Percentiles rank a stretch among this genome's conserved stretches.
phyloP scores from a whole-genome alignment of 2,797 vertebrate species.

The Crocodylus rhombifer region DNA sequence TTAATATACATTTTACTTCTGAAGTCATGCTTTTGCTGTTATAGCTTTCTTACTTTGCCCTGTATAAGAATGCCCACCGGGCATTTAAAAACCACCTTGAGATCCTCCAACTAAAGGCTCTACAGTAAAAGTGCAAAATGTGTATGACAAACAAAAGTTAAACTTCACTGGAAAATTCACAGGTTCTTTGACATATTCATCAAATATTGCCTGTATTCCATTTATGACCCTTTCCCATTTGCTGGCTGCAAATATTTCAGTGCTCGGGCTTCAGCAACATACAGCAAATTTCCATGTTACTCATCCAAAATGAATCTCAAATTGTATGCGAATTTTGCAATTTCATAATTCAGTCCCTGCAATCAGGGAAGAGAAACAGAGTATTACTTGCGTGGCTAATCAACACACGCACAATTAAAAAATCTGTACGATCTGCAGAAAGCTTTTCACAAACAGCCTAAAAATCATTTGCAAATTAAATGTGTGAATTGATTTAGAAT shows the following conservation, averaged over 20 bases:
- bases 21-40: no score
- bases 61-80: rapidly evolving
- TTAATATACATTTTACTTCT: no score
- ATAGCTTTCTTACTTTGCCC: neutral
- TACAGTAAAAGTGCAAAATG: rapidly evolving
- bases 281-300: slow-evolving; percentile 44
- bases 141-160: neutral
- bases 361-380: slow-evolving; percentile 52
- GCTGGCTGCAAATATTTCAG: neutral
- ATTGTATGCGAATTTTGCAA: slow-evolving; percentile 22
- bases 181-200: no score
- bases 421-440: slow-evolving; percentile 18
- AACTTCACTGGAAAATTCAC: neutral
- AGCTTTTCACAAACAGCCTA: neutral
- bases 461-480: neutral
- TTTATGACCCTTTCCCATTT: neutral
- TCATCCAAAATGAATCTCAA: slow-evolving; percentile 52
- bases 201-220: neutral
- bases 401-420: neutral
- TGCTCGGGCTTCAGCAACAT: neutral
- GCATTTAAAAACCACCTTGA: neutral
- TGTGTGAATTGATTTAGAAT: neutral
- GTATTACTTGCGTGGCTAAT: slow-evolving; percentile 44
- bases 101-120: neutral
- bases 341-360: slow-evolving; percentile 31